A percentile compares a stretch with the other conserved stretches of the same genome.
These are phyloP conservation scores for Thereva unica DNA, from an alignment of 2,888 invertebrate species.

Conservation along the genomic window DNA sequence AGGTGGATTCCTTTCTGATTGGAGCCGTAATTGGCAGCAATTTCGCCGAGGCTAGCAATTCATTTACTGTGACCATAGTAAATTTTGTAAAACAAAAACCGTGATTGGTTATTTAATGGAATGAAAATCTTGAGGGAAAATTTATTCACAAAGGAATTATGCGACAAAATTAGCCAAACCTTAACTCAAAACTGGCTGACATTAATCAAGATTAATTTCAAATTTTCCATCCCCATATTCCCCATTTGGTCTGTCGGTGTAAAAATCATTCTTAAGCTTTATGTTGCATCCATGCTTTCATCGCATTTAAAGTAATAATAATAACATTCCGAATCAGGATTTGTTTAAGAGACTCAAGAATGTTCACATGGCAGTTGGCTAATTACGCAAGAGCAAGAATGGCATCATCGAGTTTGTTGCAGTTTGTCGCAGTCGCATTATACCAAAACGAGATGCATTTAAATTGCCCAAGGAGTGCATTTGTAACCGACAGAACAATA, in stretches of 20 bases:
- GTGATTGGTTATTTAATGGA: too few relatives aligned
- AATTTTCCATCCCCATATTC: too few relatives aligned
- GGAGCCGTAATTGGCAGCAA: constrained; percentile 1
- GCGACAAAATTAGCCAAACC: too few relatives aligned
- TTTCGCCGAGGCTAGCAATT: neutral
- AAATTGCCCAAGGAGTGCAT: constrained; percentile 34
- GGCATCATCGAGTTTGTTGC: constrained; percentile 24
- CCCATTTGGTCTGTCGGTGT: too few relatives aligned
- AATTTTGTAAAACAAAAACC: too few relatives aligned
- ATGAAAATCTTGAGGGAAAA: too few relatives aligned
- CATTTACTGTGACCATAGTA: neutral
- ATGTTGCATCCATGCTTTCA: too few relatives aligned
- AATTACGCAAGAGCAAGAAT: constrained; percentile 33
- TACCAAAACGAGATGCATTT: constrained; percentile 28
- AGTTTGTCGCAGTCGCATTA: constrained; percentile 32
- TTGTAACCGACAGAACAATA: constrained; percentile 33
- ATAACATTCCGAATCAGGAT: constrained; percentile 33
- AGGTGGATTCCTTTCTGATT: constrained; percentile 22
- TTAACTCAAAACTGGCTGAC: too few relatives aligned
- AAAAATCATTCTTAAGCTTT: too few relatives aligned
- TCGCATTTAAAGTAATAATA: neutral
- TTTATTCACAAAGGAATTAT: too few relatives aligned
- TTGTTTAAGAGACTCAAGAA: constrained; percentile 24
- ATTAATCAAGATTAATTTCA: too few relatives aligned
- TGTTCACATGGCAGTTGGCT: constrained; percentile 30